A percentile compares a stretch with the other conserved stretches of the same genome.
phyloP scores from a whole-genome alignment of 1,140 invertebrate genomes.

The Metopolophium dirhodum region DNA sequence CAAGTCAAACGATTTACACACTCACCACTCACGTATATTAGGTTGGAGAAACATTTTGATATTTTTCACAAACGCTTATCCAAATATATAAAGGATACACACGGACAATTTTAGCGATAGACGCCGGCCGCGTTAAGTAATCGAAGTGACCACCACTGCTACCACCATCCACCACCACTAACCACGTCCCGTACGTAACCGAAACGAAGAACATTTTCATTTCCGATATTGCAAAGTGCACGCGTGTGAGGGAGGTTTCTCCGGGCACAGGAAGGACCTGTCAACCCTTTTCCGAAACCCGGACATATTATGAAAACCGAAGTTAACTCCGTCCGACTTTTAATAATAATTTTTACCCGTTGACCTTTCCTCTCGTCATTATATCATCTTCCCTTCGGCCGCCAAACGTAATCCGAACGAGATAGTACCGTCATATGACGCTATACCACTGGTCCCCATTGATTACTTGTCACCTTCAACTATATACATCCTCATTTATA shows the following conservation, averaged over 20 bases:
- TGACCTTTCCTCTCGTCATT: slow-evolving; percentile 35
- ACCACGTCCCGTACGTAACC: neutral
- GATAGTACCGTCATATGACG: neutral
- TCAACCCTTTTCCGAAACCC: slow-evolving; percentile 55
- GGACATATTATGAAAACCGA: slow-evolving; percentile 55
- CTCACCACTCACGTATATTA: neutral
- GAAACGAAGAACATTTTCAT: slow-evolving; percentile 47
- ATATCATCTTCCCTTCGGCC: slow-evolving; percentile 33
- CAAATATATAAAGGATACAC: neutral
- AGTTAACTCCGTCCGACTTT: slow-evolving; percentile 55
- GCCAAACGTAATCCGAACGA: slow-evolving; percentile 16
- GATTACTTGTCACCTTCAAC: slow-evolving; percentile 56
- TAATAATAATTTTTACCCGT: slow-evolving; percentile 55
- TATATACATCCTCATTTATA: slow-evolving; percentile 2
- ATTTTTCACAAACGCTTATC: slow-evolving; percentile 22
- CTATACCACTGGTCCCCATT: slow-evolving; percentile 24
- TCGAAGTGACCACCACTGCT: slow-evolving; percentile 23
- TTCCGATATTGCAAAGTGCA: slow-evolving; percentile 44
- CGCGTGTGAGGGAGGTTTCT: neutral
- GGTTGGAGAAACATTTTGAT: slow-evolving; percentile 5
- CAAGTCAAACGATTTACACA: neutral
- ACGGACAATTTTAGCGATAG: neutral
- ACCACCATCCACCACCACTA: neutral
- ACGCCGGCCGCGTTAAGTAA: slow-evolving; percentile 30
- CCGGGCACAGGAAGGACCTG: slow-evolving; percentile 46